These are phyloP conservation scores for Diplodus puntazzo DNA, from an alignment of 2,797 vertebrate species.

Conservation along the genomic window DNA sequence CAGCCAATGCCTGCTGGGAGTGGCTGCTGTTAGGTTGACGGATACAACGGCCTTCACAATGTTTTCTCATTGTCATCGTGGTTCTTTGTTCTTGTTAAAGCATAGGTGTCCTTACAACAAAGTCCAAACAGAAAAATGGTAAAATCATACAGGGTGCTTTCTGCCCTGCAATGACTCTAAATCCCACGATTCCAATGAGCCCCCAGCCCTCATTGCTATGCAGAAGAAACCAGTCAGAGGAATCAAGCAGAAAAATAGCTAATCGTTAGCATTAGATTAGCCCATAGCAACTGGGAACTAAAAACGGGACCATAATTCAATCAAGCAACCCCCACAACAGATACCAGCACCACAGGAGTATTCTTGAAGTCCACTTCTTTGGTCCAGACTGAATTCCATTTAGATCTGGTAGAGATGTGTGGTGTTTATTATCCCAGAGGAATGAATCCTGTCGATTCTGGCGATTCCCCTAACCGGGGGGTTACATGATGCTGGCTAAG, in stretches of 20 bases:
- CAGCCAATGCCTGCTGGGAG: constrained; percentile 51
- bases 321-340: no score
- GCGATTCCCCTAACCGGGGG: background rate
- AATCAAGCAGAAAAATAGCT: background rate
- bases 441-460: background rate
- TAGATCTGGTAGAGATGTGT: background rate
- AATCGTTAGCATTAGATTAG: background rate
- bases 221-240: background rate
- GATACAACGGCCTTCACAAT: constrained; percentile 21
- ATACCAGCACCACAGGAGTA: background rate
- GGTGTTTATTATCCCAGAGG: background rate
- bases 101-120: background rate
- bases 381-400: background rate
- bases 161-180: background rate
- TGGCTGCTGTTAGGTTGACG: constrained; percentile 36
- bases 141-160: background rate
- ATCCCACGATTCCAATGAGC: background rate
- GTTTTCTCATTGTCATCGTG: background rate
- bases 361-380: background rate
- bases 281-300: background rate
- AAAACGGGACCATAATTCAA: background rate
- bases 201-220: background rate
- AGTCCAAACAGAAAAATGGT: background rate
- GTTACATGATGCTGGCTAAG: no score
- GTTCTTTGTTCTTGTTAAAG: background rate